Evolutionary conservation across 2,113 vertebrate species (phyloP).

Genomic region (Myotis davidii): DNA sequence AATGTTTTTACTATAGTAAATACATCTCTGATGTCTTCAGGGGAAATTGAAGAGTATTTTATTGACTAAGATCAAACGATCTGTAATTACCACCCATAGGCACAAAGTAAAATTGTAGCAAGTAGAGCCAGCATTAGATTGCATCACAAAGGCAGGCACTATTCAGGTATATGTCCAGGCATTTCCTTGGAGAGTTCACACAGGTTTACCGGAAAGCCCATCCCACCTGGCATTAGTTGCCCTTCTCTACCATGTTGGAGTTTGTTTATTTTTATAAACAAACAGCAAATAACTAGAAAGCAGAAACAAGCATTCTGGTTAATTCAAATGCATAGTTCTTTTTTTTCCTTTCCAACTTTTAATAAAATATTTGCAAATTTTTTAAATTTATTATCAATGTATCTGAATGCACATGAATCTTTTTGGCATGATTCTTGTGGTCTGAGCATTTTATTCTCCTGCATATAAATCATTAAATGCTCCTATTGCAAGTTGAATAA

Average conservation of each 20-base stretch:
- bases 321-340: background rate
- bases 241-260: background rate
- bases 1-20: slow-evolving; percentile 76
- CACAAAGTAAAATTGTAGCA: slow-evolving; percentile 70
- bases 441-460: background rate
- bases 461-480: background rate
- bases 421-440: background rate
- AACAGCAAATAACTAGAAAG: slow-evolving; percentile 8
- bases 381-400: background rate
- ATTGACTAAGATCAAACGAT: slow-evolving; percentile 78
- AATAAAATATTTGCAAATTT: background rate
- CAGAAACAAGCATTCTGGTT: background rate
- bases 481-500: background rate
- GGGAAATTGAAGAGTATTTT: slow-evolving; percentile 79
- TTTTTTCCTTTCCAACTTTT: slow-evolving; percentile 6
- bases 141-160: slow-evolving; percentile 64
- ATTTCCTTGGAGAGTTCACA: slow-evolving; percentile 53
- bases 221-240: background rate
- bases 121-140: slow-evolving; percentile 75
- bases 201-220: slow-evolving; percentile 12
- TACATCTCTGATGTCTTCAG: slow-evolving; percentile 77
- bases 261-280: slow-evolving; percentile 12
- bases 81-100: slow-evolving; percentile 77
- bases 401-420: background rate
- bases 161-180: slow-evolving; percentile 66